Base-by-base conservation (phyloP, 2,797 vertebrate genomes). In the Spheniscus humboldti region DNA sequence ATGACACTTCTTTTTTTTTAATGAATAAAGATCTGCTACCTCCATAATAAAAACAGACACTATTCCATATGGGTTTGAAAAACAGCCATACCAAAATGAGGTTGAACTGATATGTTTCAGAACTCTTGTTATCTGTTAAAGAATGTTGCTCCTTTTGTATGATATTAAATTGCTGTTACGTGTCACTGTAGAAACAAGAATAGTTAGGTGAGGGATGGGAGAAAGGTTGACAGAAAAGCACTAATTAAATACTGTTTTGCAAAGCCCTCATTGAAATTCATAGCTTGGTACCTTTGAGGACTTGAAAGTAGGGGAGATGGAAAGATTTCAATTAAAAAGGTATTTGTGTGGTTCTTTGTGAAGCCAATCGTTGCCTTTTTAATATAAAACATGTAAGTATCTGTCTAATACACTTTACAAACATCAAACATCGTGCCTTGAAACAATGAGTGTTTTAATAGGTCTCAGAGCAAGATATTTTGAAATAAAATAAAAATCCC, bases 201-300 rank as follows among this genome's bases (percentile, higher is more conserved):
- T 82, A 27, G 86, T 92, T 96, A 82, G 80, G 78, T 94, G 90
- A 67, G 47, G 74, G 90, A 95, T 90, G 72, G 88, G 67, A 92
- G 92, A 89, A 82, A 87, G 52, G 60, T 77, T 92, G 83, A 79
- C 74, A 93, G 74, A 91, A 90, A 74, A 95, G 77, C 83, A 92
- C 93, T 94, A 96, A 96, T 94, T 94, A 96, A 94, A 90, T 92
- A 90, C 87, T 94, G 73, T 94, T 94, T 92, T 98, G 97, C 96
- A 98, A 98, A 97, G 96, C 87, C 95, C 97, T 98, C 97, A 98
- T 98, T 98, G 98, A 98, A 98, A 99, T 99, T 98, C 98, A 98
- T 98, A 98, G 98, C 98, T 98, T 98, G 98, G 97, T 98, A 98
- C 97, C 97, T 98, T 98, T 98, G 97, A 97, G 97, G 96, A 94